These are phyloP conservation scores for Calyptommatus sinebrachiatus DNA, from an alignment of 2,113 vertebrate species.

Conservation along the genomic window DNA sequence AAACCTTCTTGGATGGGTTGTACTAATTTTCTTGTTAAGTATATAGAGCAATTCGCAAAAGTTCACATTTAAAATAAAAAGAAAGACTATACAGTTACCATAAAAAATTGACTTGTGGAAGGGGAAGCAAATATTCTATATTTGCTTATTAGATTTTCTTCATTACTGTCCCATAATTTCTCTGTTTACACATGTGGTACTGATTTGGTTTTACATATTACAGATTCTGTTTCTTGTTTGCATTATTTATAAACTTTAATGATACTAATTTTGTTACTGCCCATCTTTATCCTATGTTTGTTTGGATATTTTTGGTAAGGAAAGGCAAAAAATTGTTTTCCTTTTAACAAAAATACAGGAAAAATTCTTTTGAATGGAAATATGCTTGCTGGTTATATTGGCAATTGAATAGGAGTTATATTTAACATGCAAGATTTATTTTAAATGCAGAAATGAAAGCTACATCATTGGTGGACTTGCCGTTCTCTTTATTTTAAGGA, in stretches of 20 bases:
- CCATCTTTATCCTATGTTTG: background rate
- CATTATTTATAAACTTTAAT: background rate
- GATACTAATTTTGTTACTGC: background rate
- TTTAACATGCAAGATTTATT: background rate
- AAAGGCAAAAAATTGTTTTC: background rate
- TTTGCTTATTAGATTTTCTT: background rate
- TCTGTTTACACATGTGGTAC: background rate
- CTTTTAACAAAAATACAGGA: background rate
- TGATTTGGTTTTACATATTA: background rate
- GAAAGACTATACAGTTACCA: background rate
- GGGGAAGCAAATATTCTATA: background rate
- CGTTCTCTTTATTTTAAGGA: too few relatives aligned
- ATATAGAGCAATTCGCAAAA: background rate
- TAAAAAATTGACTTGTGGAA: background rate
- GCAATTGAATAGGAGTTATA: background rate
- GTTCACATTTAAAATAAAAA: background rate
- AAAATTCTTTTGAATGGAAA: conserved; percentile 25
- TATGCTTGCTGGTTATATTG: background rate
- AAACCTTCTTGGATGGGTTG: too few relatives aligned
- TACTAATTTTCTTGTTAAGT: background rate
- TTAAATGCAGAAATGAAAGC: background rate
- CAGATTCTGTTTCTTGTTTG: background rate
- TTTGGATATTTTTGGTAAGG: background rate
- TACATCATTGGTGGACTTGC: background rate
- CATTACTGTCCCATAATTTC: background rate